Evolutionary conservation across 1,140 invertebrate species (phyloP).

Genomic region (Tetraneura akinire): DNA sequence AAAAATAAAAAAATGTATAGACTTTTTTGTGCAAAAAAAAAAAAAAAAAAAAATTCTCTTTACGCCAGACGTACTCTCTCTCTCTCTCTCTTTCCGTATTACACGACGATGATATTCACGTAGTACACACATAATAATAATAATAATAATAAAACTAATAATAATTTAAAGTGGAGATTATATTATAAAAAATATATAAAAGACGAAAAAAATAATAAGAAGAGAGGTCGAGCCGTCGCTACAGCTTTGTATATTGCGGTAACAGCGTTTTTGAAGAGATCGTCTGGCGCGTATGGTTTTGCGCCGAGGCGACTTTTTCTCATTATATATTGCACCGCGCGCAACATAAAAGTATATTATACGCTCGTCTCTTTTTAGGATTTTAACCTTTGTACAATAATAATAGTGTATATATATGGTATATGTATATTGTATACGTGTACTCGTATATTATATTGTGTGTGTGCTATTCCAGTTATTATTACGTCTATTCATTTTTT

Average conservation of each 20-base stretch:
- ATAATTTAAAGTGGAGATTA: slow-evolving; percentile 5
- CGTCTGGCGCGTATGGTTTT: slow-evolving; percentile 22
- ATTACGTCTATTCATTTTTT: neutral
- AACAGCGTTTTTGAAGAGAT: slow-evolving; percentile 47
- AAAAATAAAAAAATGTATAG: neutral
- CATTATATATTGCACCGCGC: slow-evolving; percentile 34
- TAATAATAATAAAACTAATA: slow-evolving; percentile 23
- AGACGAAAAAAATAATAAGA: slow-evolving; percentile 21
- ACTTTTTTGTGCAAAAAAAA: slow-evolving; percentile 14
- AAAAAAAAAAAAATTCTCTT: slow-evolving; percentile 6
- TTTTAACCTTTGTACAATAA: slow-evolving; percentile 28
- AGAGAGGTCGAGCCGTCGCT: neutral
- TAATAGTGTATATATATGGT: neutral
- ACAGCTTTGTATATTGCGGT: slow-evolving; percentile 32
- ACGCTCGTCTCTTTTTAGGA: neutral
- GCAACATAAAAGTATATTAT: slow-evolving; percentile 19
- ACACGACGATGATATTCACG: slow-evolving; percentile 21
- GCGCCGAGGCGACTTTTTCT: slow-evolving; percentile 38
- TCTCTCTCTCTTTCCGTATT: no score
- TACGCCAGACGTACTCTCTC: slow-evolving; percentile 10
- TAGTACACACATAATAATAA: neutral
- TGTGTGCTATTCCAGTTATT: neutral
- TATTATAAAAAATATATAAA: neutral
- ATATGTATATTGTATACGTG: no score
- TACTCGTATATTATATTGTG: no score